Base-by-base conservation (phyloP, 1,140 invertebrate species). In the Galleria mellonella region DNA sequence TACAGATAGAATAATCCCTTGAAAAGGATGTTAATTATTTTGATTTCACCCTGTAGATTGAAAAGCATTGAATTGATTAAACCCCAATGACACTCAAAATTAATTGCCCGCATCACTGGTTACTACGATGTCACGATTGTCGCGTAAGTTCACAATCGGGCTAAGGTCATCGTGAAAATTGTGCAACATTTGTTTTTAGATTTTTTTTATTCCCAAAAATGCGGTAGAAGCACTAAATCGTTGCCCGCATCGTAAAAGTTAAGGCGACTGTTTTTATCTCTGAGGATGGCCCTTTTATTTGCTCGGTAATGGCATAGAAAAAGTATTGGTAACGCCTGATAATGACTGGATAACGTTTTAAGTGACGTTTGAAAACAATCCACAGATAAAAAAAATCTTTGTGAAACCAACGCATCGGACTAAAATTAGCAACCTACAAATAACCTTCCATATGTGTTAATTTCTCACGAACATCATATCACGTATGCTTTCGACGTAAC, bases 91-190 rank as follows among this genome's bases (percentile, higher is more conserved):
- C 44, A 39, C 37, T 52, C 54, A 54, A 62, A 71, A 64, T 62
- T 47, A 62, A 71, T 64, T 63, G 49, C 71, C 72, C 74, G 74
- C 71, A 74, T 82, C 64, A 65, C 42, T 66, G 68, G 53, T 47
- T 59, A 55, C 47, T 66, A 62, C 63, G 17, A 55, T 53, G 51
- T 57, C 58, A 55, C 40, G 50, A 67, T 65, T 69, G 62, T 64
- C 66, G 68, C 62, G 45, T 58, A 64, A 58, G 59, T 71, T 66
- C 56, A 76, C 72, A 76, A 70, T 55, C 43, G 69, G 76, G 77
- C 62, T 75, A 78, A 82, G 77, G 70, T 67, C 67, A 47, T 17
- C 43, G 9, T 48, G 45, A 53, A 56, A 57, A 62, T 65, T 51
- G 48, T 47, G 55, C 51, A 64, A 66, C 50, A 51, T 60, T 64